These are phyloP conservation scores for Aegotheles bennettii DNA, from an alignment of 2,113 vertebrate species.

Conservation along the genomic window DNA sequence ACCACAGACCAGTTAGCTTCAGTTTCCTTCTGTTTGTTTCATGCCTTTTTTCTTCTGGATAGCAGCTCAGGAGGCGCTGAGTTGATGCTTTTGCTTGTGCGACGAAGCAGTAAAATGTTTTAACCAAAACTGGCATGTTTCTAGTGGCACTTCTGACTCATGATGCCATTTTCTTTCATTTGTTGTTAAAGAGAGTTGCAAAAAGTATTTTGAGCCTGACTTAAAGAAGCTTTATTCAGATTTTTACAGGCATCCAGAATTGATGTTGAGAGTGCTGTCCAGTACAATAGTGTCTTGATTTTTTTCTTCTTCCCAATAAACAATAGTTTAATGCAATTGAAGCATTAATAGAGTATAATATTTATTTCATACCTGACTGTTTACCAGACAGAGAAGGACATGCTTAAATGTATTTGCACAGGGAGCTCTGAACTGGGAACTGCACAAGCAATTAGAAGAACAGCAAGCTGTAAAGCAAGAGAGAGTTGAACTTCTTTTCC, in stretches of 20 bases:
- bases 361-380: neutral
- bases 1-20: neutral
- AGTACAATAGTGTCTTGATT: neutral
- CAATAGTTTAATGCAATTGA: neutral
- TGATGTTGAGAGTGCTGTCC: neutral
- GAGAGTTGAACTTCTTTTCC: neutral
- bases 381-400: neutral
- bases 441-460: neutral
- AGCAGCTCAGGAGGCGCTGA: neutral
- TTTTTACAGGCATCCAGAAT: neutral
- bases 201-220: neutral
- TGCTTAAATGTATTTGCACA: neutral
- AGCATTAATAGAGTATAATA: neutral
- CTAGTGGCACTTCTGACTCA: neutral
- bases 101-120: neutral
- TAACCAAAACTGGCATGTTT: neutral
- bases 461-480: neutral
- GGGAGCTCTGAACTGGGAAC: neutral
- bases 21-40: neutral
- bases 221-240: neutral
- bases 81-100: neutral
- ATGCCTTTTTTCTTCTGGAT: neutral
- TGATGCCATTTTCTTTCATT: neutral
- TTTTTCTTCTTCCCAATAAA: neutral
- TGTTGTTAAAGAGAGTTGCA: neutral